These are phyloP conservation scores for Micromesistius poutassou DNA, from an alignment of 2,797 vertebrate species.

Conservation along the genomic window DNA sequence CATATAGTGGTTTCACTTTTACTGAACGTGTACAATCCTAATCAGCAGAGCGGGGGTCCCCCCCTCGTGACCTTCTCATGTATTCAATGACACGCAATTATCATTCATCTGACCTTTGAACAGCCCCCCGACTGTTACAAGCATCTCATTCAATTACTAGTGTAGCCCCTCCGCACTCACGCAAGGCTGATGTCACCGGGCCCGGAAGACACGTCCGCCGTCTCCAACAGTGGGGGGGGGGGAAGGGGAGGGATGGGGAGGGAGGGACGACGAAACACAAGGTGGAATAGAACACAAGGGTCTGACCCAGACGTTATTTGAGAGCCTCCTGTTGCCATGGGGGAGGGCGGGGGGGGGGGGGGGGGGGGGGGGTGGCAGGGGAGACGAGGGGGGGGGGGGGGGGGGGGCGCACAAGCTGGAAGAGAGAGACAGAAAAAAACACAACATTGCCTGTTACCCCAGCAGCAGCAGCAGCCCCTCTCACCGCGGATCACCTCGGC, in stretches of 20 bases:
- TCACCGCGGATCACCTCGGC: conserved; percentile 66
- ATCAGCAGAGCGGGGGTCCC: background rate
- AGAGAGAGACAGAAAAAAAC: conserved; percentile 35
- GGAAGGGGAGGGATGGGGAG: background rate
- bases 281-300: conserved; percentile 8
- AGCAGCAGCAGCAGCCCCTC: conserved; percentile 46
- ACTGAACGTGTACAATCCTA: conserved; percentile 26
- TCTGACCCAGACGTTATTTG: conserved; percentile 50
- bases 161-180: too few species aligned
- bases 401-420: conserved; percentile 55
- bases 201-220: background rate
- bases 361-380: conserved; percentile 36
- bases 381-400: conserved; percentile 48
- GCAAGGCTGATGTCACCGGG: background rate
- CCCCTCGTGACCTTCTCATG: background rate
- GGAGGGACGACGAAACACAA: background rate
- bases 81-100: background rate
- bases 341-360: conserved; percentile 39
- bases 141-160: conserved; percentile 9
- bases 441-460: conserved; percentile 47
- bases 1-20: too few species aligned
- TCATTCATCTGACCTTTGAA: conserved; percentile 31
- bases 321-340: conserved; percentile 32
- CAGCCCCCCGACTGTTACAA: conserved; percentile 5
- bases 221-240: background rate